Evolutionary conservation across 1,140 invertebrate genomes (phyloP), one percentile per base, ranked within the genome.

Genomic region (Apocrypta bakeri): DNA sequence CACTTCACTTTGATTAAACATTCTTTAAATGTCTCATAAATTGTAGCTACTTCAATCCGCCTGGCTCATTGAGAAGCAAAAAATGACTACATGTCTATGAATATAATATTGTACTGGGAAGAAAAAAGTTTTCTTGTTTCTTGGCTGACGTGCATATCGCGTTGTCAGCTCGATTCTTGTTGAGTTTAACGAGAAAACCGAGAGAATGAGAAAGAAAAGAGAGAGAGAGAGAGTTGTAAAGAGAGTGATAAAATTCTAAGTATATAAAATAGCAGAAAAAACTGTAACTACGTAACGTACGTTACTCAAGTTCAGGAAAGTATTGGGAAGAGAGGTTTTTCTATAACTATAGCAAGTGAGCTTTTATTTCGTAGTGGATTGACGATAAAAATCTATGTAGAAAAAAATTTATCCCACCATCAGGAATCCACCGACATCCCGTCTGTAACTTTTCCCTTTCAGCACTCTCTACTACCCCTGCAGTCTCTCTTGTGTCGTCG

Each of bases 111-210:
- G n/a, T 56, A 56, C 7, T n/a, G 48, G 21, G 12, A 2, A 33
- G 63, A 64, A 77, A 69, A 73, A 48, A 76, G 48, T 83, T 85
- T 84, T 82, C 73, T 71, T 56, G 74, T 85, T 79, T 33, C 29
- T 17, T 14, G 40, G 25, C 48, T 14, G 40, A 27, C 12, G 63
- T 21, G 48, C 81, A 48, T 48, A 48, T 48, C 42, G 48, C 48
- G 48, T 21, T 21, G 48, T 83, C 61, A 42, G 63, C 63, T 81
- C 56, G 31, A 48, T 27, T 17, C 71, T 40, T 14, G 24, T 78
- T 31, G 68, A 24, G 29, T 25, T 72, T 79, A 79, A 79, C 64
- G 64, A 78, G 27, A 6, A 31, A 77, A 25, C 61, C 17, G 48
- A 27, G 24, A 37, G 61, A 27, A 24, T 17, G 71, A 29, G 64